Evolutionary conservation across 2,888 invertebrate genomes (phyloP), one percentile per base, ranked within the genome.

Genomic region (Lasius fuliginosus): DNA sequence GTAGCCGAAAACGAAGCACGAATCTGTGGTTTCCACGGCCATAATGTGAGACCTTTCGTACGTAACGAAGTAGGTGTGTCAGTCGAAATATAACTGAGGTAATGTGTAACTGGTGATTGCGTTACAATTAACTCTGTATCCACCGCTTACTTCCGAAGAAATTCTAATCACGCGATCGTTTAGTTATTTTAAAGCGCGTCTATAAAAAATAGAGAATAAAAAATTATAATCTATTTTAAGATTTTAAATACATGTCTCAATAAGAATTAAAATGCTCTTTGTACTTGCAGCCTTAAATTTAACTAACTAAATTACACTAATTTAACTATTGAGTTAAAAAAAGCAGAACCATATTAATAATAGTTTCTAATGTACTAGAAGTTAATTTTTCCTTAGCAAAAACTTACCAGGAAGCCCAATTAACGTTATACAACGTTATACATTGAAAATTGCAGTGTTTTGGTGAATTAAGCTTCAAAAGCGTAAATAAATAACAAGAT

Each of bases 31-130:
- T 93, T 90, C 89, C 90, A 89, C 81, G 73, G 71, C 36, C 88
- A 89, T 90, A 92, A 91, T 91, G 90, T 90, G 86, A 87, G 90
- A 88, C 85, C 88, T 89, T 90, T 86, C 86, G 83, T 88, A 74
- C 73, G 85, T 91, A 91, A 92, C 84, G 86, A 90, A 89, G 86
- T 87, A 89, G 91, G 86, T 83, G 91, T 88, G 89, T 83, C 88
- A 60, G 65, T 79, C 75, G 36, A 81, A 74, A 81, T 73, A 62
- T 77, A 86, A 64, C 56, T 68, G 60, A 67, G 53, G 75, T 88
- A 87, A 89, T 87, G 82, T 69, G 77, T 69, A 75, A 81, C 42
- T 73, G 67, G 84, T 62, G 87, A 87, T 88, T 87, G 81, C 81
- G 85, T 86, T 90, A 88, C 85, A 84, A 89, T 91, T 90, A 90